phyloP scores from a whole-genome alignment of 2,113 vertebrate genomes.

The Stomatorhinus ivindoensis region DNA sequence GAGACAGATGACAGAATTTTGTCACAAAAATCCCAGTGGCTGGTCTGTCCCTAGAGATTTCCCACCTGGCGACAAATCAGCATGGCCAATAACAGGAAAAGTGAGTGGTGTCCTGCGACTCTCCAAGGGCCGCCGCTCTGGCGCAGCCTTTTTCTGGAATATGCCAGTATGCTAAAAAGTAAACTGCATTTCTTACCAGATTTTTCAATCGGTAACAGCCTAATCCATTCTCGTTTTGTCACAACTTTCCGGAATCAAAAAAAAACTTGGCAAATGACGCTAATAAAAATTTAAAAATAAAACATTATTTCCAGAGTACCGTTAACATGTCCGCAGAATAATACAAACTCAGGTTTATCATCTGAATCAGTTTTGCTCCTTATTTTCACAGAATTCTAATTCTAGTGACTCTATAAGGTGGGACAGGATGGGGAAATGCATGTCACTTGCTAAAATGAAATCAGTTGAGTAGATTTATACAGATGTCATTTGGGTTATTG shows the following conservation, averaged over 20 bases:
- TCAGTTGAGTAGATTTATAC: background rate
- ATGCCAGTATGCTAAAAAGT: background rate
- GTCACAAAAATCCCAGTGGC: background rate
- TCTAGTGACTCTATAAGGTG: background rate
- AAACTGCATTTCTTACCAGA: background rate
- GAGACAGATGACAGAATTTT: background rate
- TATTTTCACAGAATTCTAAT: background rate
- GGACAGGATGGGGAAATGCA: background rate
- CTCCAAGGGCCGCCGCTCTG: background rate
- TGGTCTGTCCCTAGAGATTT: background rate
- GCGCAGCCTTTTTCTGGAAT: background rate
- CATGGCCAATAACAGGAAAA: background rate
- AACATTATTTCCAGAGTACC: background rate
- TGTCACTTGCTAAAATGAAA: background rate
- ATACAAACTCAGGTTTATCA: background rate
- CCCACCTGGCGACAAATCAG: background rate
- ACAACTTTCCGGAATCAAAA: background rate
- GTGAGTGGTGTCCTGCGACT: background rate
- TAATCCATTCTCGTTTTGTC: background rate
- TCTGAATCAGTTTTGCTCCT: background rate
- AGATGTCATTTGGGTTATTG: background rate
- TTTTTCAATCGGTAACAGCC: background rate
- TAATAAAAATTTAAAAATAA: background rate
- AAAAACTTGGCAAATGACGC: background rate
- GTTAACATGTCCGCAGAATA: background rate